These are phyloP conservation scores for Nibea albiflora DNA, from an alignment of 2,113 vertebrate species.

Conservation along the genomic window DNA sequence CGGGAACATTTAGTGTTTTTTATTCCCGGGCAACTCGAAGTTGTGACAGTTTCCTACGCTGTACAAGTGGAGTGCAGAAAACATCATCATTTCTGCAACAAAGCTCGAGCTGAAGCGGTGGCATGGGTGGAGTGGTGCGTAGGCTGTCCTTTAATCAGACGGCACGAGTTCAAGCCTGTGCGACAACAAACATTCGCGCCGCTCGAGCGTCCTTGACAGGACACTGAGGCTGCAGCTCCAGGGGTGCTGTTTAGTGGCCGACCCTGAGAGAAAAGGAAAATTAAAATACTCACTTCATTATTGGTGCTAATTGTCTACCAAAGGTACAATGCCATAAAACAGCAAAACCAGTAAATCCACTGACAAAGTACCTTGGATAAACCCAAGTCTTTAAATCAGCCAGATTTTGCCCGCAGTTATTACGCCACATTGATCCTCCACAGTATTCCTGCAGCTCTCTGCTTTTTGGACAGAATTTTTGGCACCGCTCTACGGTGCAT, in stretches of 20 bases:
- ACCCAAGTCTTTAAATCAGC: conserved; percentile 50
- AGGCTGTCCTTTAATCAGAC: conserved; percentile 36
- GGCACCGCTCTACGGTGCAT: conserved; percentile 44
- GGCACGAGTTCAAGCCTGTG: conserved; percentile 13
- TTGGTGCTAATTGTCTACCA: background rate
- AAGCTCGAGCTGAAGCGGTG: conserved; percentile 36
- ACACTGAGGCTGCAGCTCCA: background rate
- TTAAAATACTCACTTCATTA: background rate
- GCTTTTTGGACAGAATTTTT: conserved; percentile 56
- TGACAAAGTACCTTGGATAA: conserved; percentile 38
- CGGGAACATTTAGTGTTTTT: background rate
- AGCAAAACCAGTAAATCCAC: conserved; percentile 31
- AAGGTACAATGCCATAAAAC: conserved; percentile 31
- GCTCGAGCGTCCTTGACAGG: conserved; percentile 39
- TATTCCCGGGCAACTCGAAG: background rate
- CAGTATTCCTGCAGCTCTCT: conserved; percentile 49
- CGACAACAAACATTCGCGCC: conserved; percentile 23
- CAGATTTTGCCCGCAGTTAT: conserved; percentile 26
- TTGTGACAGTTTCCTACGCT: background rate
- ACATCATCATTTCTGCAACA: background rate
- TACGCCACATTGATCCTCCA: conserved; percentile 57
- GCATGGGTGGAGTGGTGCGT: conserved; percentile 17
- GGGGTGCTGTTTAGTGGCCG: background rate
- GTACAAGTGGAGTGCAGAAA: background rate
- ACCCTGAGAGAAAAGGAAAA: background rate